Evolutionary conservation across 2,113 vertebrate species (phyloP), one percentile per base, ranked within the genome.

Genomic region (Neomonachus schauinslandi): DNA sequence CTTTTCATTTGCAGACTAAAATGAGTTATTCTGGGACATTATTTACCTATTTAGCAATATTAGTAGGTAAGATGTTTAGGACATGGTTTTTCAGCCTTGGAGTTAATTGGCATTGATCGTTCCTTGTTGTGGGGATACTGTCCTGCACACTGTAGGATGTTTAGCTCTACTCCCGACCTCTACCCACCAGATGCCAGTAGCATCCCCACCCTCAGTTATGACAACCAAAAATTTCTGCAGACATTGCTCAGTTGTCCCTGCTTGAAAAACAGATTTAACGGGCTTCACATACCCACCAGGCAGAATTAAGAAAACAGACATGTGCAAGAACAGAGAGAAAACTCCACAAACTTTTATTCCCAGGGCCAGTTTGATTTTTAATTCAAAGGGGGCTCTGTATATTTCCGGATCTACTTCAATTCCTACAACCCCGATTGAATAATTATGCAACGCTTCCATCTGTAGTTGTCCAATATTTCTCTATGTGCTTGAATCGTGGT

Each of bases 131-230:
- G 3, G 1, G 21, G 26, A 18, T n/a, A 16, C 11, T 63, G 1
- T 69, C 36, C 31, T 51, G 5, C 67, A 55, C 6, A 31, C 14
- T 77, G 36, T n/a, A 65, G 3, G 21, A n/a, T 80, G 5, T 28
- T 74, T 63, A 89, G 21, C 22, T 19, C 4, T 21, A 49, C 15
- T 22, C 13, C 18, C 53, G 18, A 55, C 31, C n/a, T 63, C 16
- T 63, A 28, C 12, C 26, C 5, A 36, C 1, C 18, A 26, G 39
- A 89, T 49, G 14, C 9, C 16, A 55, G 12, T 18, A 65, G 24
- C 1, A 10, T 15, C 5, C 1, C 18, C 1, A 10, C 4, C 0
- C 1, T 3, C 2, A 31, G 9, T 83, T 33, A 76, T 7, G n/a
- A 71, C 10, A 36, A 57, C 15, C 21, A 21, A 86, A 55, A 46